Evolutionary conservation across 2,113 vertebrate genomes (phyloP).

Genomic region (Rhabdomys dilectus): DNA sequence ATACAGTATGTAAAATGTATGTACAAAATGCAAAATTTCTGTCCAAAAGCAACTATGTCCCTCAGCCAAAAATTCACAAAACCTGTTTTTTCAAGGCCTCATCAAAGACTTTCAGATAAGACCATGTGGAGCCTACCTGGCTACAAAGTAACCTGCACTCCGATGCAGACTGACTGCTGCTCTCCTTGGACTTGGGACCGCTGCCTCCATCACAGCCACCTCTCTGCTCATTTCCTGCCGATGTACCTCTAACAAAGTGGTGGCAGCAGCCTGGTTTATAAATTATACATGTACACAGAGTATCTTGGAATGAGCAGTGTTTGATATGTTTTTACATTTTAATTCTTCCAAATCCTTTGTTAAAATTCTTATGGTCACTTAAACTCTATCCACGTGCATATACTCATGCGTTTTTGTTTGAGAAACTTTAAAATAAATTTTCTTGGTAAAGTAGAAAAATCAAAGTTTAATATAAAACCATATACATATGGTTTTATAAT

Average conservation of each 20-base stretch:
- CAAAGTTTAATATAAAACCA: neutral
- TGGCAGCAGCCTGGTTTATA: no score
- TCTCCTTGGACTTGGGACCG: no score
- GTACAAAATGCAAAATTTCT: constrained; percentile 98
- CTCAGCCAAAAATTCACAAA: neutral
- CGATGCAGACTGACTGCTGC: constrained; percentile 17
- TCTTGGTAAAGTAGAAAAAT: neutral
- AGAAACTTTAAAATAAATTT: constrained; percentile 4
- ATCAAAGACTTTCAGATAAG: neutral
- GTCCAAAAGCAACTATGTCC: neutral
- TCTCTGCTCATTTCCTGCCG: no score
- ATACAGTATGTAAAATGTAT: constrained; percentile 99
- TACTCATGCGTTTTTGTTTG: neutral
- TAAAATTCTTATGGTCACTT: neutral
- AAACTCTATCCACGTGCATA: neutral
- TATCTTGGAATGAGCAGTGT: neutral
- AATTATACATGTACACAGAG: no score
- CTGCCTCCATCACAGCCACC: no score
- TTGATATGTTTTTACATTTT: neutral
- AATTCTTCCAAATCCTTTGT: neutral
- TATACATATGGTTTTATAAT: no score
- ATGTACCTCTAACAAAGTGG: no score
- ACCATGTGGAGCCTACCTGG: neutral
- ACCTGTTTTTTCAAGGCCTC: neutral
- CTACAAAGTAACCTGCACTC: no score